Percentiles rank a stretch among this genome's conserved stretches.
These are phyloP conservation scores for Sebastiscus tertius DNA, from an alignment of 2,797 vertebrate species.

Conservation along the genomic window DNA sequence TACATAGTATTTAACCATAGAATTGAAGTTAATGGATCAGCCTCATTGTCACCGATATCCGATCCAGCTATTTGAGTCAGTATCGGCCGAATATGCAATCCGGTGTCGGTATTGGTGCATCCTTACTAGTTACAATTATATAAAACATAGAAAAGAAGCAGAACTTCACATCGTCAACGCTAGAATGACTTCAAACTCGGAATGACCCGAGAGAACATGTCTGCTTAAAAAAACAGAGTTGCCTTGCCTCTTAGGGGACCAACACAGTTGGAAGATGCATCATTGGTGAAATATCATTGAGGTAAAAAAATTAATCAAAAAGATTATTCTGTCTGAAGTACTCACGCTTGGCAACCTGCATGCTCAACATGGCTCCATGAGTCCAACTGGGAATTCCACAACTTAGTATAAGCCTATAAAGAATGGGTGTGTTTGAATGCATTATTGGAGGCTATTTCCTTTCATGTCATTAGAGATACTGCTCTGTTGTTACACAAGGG, in stretches of 20 bases:
- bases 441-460: neutral
- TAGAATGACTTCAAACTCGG: neutral
- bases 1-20: neutral
- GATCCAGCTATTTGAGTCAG: neutral
- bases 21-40: neutral
- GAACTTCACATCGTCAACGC: neutral
- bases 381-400: slow-evolving; percentile 8
- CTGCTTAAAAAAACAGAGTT: neutral
- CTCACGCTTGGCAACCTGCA: slow-evolving; percentile 1
- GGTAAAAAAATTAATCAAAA: slow-evolving; percentile 12
- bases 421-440: neutral
- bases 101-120: neutral
- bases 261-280: neutral
- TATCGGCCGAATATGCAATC: neutral
- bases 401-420: neutral
- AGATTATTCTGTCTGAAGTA: slow-evolving; percentile 28
- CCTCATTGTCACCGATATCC: neutral
- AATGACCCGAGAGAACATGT: neutral
- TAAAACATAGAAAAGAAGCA: neutral
- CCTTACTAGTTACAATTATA: neutral
- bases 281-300: slow-evolving; percentile 32
- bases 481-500: slow-evolving; percentile 11
- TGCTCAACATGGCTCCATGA: slow-evolving; percentile 1
- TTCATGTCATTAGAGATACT: neutral
- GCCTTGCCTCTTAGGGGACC: slow-evolving; percentile 2